Conservation (phyloP, 2,797 vertebrate genomes). For the Hipposideros larvatus region DNA sequence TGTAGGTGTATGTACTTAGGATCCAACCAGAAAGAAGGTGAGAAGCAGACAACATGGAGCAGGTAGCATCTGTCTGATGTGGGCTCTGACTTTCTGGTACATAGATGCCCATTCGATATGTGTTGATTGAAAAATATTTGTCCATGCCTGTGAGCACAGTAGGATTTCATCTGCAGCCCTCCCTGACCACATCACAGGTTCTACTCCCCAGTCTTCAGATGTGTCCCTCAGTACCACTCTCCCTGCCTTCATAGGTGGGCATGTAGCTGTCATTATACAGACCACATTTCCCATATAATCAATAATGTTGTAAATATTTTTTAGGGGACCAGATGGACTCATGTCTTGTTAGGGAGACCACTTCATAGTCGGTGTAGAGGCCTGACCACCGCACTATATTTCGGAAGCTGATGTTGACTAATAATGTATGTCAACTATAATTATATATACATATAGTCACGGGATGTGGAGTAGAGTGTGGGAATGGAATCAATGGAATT, state of each 20-base stretch:
- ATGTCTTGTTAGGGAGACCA: no score
- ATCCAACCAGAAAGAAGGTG: background rate
- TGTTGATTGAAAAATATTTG: background rate
- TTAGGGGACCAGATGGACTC: no score
- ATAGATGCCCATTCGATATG: no score
- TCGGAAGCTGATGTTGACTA: no score
- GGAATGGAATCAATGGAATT: no score
- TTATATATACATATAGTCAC: no score
- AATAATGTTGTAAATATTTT: no score
- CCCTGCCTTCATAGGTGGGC: background rate
- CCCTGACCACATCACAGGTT: background rate
- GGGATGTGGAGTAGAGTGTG: no score
- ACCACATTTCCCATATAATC: background rate
- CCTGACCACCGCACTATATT: no score
- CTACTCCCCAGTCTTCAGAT: background rate
- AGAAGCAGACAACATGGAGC: background rate
- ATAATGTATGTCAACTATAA: no score
- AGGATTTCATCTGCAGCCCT: background rate
- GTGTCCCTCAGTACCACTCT: background rate
- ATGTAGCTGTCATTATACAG: background rate
- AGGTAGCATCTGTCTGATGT: fast-evolving
- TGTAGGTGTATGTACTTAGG: fast-evolving
- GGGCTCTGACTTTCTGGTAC: background rate
- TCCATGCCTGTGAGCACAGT: background rate
- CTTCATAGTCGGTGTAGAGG: no score